Percentiles rank a stretch among this genome's conserved stretches.
Conservation (phyloP, 2,113 vertebrate species). For the Pterophyllum scalare region DNA sequence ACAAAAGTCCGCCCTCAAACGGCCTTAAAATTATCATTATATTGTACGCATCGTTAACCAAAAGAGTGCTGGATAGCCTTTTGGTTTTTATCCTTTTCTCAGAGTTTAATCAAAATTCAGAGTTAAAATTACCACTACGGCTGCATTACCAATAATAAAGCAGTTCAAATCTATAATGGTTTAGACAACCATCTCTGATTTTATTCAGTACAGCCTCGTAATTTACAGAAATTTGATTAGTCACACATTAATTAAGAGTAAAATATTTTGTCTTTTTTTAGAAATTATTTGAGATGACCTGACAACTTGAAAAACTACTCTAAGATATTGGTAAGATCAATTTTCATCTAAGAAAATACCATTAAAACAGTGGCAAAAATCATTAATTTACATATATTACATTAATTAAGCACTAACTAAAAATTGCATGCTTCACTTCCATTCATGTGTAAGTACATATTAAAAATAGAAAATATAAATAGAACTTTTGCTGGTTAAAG, state of each 20-base stretch:
- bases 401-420: background rate
- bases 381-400: background rate
- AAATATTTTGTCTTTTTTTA: background rate
- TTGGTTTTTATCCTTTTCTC: background rate
- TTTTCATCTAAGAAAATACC: background rate
- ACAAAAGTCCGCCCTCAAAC: too few relatives aligned
- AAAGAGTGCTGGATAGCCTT: background rate
- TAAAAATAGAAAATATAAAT: background rate
- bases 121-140: background rate
- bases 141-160: background rate
- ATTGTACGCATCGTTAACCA: background rate
- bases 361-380: background rate
- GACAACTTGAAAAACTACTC: background rate
- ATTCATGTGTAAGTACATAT: background rate
- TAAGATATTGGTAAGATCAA: background rate
- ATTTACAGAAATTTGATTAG: background rate
- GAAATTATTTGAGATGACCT: background rate
- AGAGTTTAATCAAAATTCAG: background rate
- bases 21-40: background rate
- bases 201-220: background rate
- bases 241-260: background rate
- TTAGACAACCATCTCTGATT: background rate
- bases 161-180: too few relatives aligned
- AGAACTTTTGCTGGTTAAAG: background rate
- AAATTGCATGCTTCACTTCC: background rate